Evolutionary conservation across 2,113 vertebrate genomes (phyloP).

Genomic region (Zapus hudsonius): DNA sequence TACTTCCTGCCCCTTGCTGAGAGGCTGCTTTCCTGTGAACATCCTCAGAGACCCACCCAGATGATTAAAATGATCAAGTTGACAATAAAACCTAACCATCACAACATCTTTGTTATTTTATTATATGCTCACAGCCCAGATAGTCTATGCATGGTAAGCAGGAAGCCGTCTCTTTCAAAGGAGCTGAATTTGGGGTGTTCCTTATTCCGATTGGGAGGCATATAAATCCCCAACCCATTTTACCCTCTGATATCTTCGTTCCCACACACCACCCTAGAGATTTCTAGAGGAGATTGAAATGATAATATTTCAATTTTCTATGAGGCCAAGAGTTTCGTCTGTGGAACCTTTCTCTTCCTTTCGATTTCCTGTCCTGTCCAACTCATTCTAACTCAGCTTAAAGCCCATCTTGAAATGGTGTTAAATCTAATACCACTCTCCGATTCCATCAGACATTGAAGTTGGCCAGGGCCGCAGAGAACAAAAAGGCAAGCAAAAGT

Average conservation of each 20-base stretch:
- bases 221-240: neutral
- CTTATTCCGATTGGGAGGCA: neutral
- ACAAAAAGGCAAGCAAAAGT: conserved; percentile 60
- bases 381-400: conserved; percentile 72
- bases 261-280: neutral
- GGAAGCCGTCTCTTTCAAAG: neutral
- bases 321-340: conserved; percentile 62
- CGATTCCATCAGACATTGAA: conserved; percentile 71
- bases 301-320: conserved; percentile 66
- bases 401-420: conserved; percentile 72
- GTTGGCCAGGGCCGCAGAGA: conserved; percentile 45
- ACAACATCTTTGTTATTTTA: no score
- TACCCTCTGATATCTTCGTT: neutral
- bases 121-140: neutral
- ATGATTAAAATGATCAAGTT: no score
- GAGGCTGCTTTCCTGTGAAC: no score
- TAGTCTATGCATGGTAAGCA: neutral
- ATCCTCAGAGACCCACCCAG: no score
- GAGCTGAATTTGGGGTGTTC: neutral
- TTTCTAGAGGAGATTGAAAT: conserved; percentile 40
- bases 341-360: conserved; percentile 49
- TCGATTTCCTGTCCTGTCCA: conserved; percentile 70
- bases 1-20: no score
- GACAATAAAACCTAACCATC: no score
- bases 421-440: conserved; percentile 75